Evolutionary conservation across 2,113 vertebrate genomes (phyloP).

Genomic region (Acanthisitta chloris): DNA sequence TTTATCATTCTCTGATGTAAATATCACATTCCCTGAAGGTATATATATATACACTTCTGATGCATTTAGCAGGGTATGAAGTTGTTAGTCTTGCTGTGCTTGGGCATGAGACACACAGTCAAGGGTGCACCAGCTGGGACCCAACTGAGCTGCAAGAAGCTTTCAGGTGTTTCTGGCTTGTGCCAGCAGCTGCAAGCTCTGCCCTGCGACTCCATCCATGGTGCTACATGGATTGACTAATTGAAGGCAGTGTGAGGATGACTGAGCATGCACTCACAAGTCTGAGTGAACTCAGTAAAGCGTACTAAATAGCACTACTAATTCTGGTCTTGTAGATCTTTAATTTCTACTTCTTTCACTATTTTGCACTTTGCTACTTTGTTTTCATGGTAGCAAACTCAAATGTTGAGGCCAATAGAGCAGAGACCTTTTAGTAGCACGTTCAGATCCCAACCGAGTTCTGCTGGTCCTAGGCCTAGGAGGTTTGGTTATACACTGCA

Average conservation of each 20-base stretch:
- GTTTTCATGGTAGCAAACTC: not conserved
- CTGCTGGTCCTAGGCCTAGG: not conserved
- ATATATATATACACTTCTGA: not conserved
- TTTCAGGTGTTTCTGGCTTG: not conserved
- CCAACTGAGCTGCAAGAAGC: not conserved
- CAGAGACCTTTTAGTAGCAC: not conserved
- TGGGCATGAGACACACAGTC: not conserved
- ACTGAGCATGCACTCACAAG: accelerated
- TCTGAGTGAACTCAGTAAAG: not conserved
- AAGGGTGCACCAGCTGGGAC: not conserved
- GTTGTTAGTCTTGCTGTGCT: not conserved
- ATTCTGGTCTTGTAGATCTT: not conserved
- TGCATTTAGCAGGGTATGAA: not conserved
- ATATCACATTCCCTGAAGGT: not conserved
- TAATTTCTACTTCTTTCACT: not conserved
- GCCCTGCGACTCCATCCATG: accelerated
- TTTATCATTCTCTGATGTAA: not conserved
- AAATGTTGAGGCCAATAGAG: not conserved
- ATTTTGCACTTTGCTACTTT: accelerated
- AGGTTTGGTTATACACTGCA: not conserved
- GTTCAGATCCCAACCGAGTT: accelerated
- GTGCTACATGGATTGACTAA: not conserved
- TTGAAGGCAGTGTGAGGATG: not conserved
- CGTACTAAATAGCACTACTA: not conserved
- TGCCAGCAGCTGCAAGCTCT: not conserved